Percentiles rank a stretch among this genome's conserved stretches.
Evolutionary conservation across 2,113 vertebrate genomes (phyloP).

Genomic region (Tragelaphus scriptus): DNA sequence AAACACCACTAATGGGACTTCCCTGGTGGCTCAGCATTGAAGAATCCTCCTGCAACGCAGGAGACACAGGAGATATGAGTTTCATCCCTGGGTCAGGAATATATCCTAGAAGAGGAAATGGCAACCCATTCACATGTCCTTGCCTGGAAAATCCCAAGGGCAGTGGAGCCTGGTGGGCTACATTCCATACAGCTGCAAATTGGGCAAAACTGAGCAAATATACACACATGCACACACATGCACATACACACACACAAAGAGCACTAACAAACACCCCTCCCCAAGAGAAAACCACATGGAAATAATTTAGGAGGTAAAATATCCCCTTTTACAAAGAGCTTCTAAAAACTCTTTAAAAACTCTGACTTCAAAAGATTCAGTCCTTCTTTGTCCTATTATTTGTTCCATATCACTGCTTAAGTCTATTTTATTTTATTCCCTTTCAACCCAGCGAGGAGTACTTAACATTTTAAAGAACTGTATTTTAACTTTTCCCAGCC

Average conservation of each 20-base stretch:
- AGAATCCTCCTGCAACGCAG: background rate
- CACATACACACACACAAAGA: background rate
- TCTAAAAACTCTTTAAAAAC: background rate
- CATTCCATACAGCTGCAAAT: background rate
- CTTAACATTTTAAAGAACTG: background rate
- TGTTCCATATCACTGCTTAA: background rate
- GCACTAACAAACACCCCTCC: background rate
- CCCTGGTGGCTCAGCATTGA: background rate
- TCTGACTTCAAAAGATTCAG: background rate
- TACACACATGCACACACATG: background rate
- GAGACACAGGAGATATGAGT: background rate
- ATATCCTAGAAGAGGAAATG: background rate
- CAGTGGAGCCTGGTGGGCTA: background rate
- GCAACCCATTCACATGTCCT: background rate
- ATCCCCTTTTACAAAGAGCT: background rate
- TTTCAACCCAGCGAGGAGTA: background rate
- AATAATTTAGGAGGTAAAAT: background rate
- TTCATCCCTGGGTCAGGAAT: background rate
- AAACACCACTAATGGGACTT: background rate
- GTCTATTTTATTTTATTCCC: background rate
- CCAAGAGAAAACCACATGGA: background rate
- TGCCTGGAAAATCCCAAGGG: background rate
- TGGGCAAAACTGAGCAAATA: background rate
- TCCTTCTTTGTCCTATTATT: background rate
- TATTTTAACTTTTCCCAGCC: background rate